A percentile compares a stretch with the other conserved stretches of the same genome.
Conservation (phyloP, 2,113 vertebrate species). For the Columba livia region DNA sequence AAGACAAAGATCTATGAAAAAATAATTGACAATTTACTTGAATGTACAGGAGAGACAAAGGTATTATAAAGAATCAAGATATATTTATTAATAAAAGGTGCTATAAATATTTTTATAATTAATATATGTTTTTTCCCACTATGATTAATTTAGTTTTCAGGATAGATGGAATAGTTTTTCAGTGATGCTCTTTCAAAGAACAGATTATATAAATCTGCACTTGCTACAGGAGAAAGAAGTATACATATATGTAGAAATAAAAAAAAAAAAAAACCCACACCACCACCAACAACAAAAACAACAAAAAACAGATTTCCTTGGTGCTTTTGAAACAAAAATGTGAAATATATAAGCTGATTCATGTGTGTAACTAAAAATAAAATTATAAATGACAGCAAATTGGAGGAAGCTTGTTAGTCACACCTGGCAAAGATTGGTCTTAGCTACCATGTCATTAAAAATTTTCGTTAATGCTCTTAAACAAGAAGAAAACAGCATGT, state of each 20-base stretch:
- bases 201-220: neutral
- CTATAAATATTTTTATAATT: neutral
- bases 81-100: neutral
- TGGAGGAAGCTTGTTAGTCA: neutral
- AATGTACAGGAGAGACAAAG: neutral
- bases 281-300: too few relatives aligned
- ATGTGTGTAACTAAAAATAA: neutral
- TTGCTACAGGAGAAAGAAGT: neutral
- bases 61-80: neutral
- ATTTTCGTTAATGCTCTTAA: neutral
- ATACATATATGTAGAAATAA: neutral
- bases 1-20: neutral
- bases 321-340: neutral
- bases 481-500: neutral
- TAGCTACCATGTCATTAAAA: neutral
- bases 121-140: neutral
- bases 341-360: neutral
- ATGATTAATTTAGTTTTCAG: neutral
- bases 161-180: neutral
- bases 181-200: neutral
- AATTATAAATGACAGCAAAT: neutral
- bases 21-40: neutral
- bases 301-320: neutral
- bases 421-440: neutral
- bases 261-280: too few relatives aligned